Evolutionary conservation across 2,113 vertebrate genomes (phyloP).

Genomic region (Charadrius vociferus): DNA sequence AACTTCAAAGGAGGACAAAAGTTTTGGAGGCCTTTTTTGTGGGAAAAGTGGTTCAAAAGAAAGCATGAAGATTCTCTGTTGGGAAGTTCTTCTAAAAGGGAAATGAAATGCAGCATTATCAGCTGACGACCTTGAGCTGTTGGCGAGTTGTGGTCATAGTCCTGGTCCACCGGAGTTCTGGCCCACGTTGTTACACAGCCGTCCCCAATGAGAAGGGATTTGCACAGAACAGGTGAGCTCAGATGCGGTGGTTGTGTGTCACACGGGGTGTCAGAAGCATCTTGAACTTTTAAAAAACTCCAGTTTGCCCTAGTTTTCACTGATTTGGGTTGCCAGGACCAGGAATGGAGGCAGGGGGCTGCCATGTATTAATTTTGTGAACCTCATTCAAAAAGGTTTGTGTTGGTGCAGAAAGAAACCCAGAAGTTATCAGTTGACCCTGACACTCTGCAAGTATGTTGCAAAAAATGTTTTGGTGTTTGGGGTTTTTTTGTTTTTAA

Average conservation of each 20-base stretch:
- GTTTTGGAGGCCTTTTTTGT: background rate
- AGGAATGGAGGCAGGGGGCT: background rate
- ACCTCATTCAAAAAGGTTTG: background rate
- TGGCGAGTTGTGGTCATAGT: background rate
- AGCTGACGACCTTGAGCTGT: background rate
- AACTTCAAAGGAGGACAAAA: background rate
- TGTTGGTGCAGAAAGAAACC: background rate
- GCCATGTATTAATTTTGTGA: background rate
- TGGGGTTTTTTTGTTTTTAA: background rate
- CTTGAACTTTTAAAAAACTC: background rate
- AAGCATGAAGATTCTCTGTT: background rate
- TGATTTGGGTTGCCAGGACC: background rate
- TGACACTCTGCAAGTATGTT: background rate
- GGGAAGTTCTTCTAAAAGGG: background rate
- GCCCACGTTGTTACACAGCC: background rate
- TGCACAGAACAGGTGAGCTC: background rate
- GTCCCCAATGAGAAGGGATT: background rate
- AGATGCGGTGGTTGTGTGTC: background rate
- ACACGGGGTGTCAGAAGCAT: background rate
- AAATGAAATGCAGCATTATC: background rate
- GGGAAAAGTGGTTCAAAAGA: background rate
- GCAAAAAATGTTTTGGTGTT: background rate
- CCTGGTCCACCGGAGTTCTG: background rate
- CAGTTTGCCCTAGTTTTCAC: background rate
- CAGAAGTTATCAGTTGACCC: background rate